A percentile compares a stretch with the other conserved stretches of the same genome.
Conservation (phyloP, 2,888 invertebrate species). For the Drosophila koepferae region DNA sequence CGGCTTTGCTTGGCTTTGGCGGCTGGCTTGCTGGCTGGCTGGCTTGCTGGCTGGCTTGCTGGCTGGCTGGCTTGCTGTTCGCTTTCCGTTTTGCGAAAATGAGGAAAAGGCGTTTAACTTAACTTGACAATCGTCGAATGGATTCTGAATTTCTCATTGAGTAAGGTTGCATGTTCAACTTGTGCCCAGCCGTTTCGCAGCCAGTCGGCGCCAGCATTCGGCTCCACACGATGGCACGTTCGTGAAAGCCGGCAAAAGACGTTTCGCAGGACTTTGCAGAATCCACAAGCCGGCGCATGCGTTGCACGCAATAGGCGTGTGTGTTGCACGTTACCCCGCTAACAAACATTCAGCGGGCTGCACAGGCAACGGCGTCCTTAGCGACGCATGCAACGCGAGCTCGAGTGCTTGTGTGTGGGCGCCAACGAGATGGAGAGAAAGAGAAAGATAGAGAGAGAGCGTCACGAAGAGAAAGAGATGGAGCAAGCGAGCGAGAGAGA, state of each 20-base stretch:
- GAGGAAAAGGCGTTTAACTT: slow-evolving; percentile 78
- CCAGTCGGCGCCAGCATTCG: slow-evolving; percentile 50
- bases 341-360: slow-evolving; percentile 56
- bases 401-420: no score
- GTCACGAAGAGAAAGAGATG: neutral
- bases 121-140: slow-evolving; percentile 83
- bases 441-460: neutral
- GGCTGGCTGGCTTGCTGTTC: slow-evolving; percentile 35
- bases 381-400: slow-evolving; percentile 10
- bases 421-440: neutral
- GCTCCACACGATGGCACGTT: slow-evolving; percentile 43
- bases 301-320: slow-evolving; percentile 46
- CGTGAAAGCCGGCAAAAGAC: slow-evolving; percentile 57
- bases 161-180: slow-evolving; percentile 76
- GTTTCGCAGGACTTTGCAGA: slow-evolving; percentile 49
- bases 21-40: slow-evolving; percentile 39
- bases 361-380: slow-evolving; percentile 52
- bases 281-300: slow-evolving; percentile 73
- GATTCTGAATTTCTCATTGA: slow-evolving; percentile 83
- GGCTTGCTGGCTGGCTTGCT: slow-evolving; percentile 12
- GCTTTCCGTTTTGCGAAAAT: slow-evolving; percentile 64
- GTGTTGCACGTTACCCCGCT: slow-evolving; percentile 37
- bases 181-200: slow-evolving; percentile 38
- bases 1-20: slow-evolving; percentile 34
- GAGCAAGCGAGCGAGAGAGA: neutral